These are phyloP conservation scores for Pseudococcus longispinus DNA, from an alignment of 2,888 invertebrate species.

Conservation along the genomic window DNA sequence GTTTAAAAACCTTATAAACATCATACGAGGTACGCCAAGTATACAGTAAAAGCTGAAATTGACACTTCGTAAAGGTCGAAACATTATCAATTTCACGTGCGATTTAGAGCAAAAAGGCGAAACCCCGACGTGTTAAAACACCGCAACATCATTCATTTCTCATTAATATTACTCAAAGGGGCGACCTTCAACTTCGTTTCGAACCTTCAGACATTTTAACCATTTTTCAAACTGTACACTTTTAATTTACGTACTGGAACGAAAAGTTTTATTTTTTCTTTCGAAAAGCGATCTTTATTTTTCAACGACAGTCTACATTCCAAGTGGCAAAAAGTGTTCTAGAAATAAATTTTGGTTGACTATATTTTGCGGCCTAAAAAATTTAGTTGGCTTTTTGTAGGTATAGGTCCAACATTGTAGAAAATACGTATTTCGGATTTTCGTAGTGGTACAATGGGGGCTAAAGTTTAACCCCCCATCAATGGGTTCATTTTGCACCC, in stretches of 20 bases:
- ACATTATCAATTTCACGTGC: not conserved
- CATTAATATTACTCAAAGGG: conserved; percentile 10
- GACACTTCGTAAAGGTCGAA: not conserved
- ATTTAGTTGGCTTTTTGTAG: too few species aligned
- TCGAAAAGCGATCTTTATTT: not conserved
- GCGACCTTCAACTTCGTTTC: not conserved
- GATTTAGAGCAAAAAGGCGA: not conserved
- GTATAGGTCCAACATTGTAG: too few species aligned
- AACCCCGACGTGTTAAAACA: not conserved
- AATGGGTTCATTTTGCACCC: too few species aligned
- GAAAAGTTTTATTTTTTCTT: not conserved
- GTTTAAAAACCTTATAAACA: not conserved
- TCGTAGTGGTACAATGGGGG: too few species aligned
- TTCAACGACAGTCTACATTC: too few species aligned
- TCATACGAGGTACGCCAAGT: not conserved
- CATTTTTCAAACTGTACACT: not conserved
- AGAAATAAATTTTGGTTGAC: too few species aligned
- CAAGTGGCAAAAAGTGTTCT: too few species aligned
- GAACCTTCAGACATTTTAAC: not conserved
- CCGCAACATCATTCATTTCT: not conserved
- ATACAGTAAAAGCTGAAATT: not conserved
- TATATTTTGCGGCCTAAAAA: too few species aligned
- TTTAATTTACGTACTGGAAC: not conserved
- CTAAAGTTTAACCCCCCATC: too few species aligned
- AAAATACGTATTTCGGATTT: too few species aligned